Percentiles rank a stretch among this genome's conserved stretches.
phyloP scores from a whole-genome alignment of 2,113 vertebrate genomes.

The Colistium nudipinnis region DNA sequence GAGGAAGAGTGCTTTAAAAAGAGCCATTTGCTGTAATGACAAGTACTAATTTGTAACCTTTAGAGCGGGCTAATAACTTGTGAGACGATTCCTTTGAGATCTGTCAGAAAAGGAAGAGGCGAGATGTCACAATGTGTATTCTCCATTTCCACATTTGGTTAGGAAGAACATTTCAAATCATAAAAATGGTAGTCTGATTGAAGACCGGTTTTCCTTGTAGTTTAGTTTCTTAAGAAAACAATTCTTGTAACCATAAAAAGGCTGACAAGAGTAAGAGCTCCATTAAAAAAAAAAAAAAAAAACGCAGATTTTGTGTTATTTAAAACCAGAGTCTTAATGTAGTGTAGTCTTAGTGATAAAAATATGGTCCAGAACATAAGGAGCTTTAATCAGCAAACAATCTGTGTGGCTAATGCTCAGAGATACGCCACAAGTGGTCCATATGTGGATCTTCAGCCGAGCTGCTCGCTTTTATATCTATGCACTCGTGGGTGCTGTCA shows the following conservation, averaged over 20 bases:
- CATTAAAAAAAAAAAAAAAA: slow-evolving; percentile 46
- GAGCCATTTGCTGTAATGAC: slow-evolving; percentile 48
- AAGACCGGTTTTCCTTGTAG: slow-evolving; percentile 29
- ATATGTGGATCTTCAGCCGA: slow-evolving; percentile 16
- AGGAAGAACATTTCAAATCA: slow-evolving; percentile 35
- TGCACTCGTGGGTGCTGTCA: slow-evolving; percentile 41
- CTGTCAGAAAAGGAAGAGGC: slow-evolving; percentile 5
- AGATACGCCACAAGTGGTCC: slow-evolving; percentile 29
- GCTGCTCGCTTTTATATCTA: slow-evolving; percentile 18
- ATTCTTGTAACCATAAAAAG: slow-evolving; percentile 37
- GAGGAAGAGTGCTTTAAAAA: slow-evolving; percentile 49
- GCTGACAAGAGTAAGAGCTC: slow-evolving; percentile 29
- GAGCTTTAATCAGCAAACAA: slow-evolving; percentile 48
- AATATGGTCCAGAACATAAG: slow-evolving; percentile 47
- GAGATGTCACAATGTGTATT: slow-evolving; percentile 6
- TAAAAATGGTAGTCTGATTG: slow-evolving; percentile 37
- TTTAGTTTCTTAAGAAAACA: slow-evolving; percentile 45
- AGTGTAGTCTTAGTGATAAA: too few relatives aligned
- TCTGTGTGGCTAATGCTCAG: slow-evolving; percentile 46
- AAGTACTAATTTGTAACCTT: slow-evolving; percentile 73
- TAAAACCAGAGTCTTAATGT: slow-evolving; percentile 41
- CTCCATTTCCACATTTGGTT: slow-evolving; percentile 38
- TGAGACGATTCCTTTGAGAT: slow-evolving; percentile 46
- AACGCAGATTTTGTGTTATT: slow-evolving; percentile 54
- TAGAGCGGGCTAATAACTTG: slow-evolving; percentile 53